Evolutionary conservation across 2,888 invertebrate genomes (phyloP), one percentile per base, ranked within the genome.

Genomic region (Drosophila maculinotata): DNA sequence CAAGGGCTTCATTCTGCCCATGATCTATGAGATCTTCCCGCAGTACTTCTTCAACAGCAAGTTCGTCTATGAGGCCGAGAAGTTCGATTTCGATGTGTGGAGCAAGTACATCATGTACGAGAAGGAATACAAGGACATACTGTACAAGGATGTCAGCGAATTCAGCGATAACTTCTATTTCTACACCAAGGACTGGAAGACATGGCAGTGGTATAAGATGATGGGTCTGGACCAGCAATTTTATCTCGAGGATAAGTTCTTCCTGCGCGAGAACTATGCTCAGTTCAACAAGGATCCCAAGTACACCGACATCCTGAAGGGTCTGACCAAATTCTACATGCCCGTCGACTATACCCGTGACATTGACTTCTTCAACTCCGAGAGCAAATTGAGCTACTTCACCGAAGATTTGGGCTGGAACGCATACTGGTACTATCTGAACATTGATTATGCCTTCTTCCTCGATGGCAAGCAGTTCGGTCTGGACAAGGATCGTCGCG

Each of bases 11-110:
- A 92, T 93, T 41, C 90, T 96, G 17, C 96, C 96, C 20, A 93
- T 95, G 23, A 93, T 94, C 36, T 96, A 96, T 89, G 96, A 96
- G 91, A 93, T 96, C 90, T 94, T 94, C 91, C 96, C 96, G 2
- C 94, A 95, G 90, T 93, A 94, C 91, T 96, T 95, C 93, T 94
- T 95, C 89, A 94, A 95, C 91, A 92, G 93, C 79, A 94, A 95
- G 82, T 93, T 95, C 80, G 94, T 96, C 76, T 93, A 94, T 84
- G 93, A 94, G 82, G 95, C 94, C 0, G 93, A 94, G 79, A 92
- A 93, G 89, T 92, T 94, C 90, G 81, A 89, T 42, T 89, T 78
- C 30, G 85, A 88, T 73, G 76, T 79, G 42, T 90, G 69, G 65
- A 89, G 80, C 76, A 88, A 84, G 63, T 52, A 73, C 41, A 78